phyloP scores from a whole-genome alignment of 64 coral and sea anemone genomes.

The Montipora capricornis region DNA sequence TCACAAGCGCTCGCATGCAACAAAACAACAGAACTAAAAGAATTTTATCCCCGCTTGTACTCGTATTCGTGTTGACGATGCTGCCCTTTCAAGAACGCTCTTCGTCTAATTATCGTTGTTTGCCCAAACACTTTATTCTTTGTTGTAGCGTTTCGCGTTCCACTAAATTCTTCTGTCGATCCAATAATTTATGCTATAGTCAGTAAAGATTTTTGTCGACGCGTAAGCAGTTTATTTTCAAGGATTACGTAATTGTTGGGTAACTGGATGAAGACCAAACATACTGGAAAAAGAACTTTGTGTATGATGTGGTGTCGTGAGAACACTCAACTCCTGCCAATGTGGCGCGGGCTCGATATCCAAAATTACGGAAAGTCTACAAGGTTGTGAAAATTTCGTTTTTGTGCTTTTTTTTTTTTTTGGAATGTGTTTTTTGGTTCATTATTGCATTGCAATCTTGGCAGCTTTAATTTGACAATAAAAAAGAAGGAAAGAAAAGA shows the following conservation, averaged over 20 bases:
- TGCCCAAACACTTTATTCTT: constrained; percentile 49
- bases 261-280: not conserved
- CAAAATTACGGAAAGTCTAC: too few relatives aligned
- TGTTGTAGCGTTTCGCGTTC: constrained; percentile 19
- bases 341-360: too few relatives aligned
- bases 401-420: too few relatives aligned
- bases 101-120: constrained; percentile 54
- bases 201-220: constrained; percentile 42
- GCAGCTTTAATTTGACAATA: too few relatives aligned
- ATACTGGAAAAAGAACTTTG: not conserved
- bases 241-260: not conserved
- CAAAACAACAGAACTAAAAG: constrained; percentile 79
- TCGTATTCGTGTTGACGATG: constrained; percentile 70
- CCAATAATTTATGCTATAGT: constrained; percentile 73
- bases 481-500: too few relatives aligned
- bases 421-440: too few relatives aligned
- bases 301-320: too few relatives aligned
- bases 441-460: too few relatives aligned
- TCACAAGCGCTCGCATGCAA: not conserved
- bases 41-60: constrained; percentile 76
- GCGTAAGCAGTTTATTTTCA: not conserved
- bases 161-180: constrained; percentile 65
- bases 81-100: constrained; percentile 48
- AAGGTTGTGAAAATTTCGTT: too few relatives aligned
- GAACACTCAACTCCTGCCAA: too few relatives aligned